phyloP scores from a whole-genome alignment of 2,888 invertebrate species.

The Caenorhabditis auriculariae region DNA sequence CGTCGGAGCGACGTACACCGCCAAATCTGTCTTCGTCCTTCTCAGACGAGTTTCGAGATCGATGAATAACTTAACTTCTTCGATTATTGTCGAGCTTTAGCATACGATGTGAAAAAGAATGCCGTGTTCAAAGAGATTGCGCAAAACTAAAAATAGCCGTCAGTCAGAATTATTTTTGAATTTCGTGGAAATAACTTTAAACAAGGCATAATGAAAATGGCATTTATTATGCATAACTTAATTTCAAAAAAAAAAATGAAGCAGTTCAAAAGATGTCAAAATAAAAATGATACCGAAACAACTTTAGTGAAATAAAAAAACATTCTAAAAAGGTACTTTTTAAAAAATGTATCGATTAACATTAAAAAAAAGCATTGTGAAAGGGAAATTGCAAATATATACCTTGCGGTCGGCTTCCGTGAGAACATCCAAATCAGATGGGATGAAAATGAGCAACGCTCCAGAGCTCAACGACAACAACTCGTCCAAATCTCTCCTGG shows the following conservation, averaged over 20 bases:
- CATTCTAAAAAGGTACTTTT: background rate
- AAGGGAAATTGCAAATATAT: constrained; percentile 2
- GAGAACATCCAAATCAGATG: constrained; percentile 45
- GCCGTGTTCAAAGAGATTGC: background rate
- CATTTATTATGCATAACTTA: too few relatives aligned
- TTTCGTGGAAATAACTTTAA: too few relatives aligned
- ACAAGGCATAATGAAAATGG: too few relatives aligned
- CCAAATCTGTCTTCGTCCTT: constrained; percentile 43
- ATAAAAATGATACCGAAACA: too few relatives aligned
- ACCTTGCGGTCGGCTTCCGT: constrained; percentile 39
- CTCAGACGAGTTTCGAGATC: constrained; percentile 42
- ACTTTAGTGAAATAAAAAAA: too few relatives aligned
- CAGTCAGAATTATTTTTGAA: background rate
- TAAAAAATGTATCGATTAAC: background rate
- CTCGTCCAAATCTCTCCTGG: constrained; percentile 39
- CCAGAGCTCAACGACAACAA: constrained; percentile 46
- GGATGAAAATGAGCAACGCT: constrained; percentile 58
- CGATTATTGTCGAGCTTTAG: too few relatives aligned
- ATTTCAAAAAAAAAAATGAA: too few relatives aligned
- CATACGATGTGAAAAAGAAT: constrained; percentile 31
- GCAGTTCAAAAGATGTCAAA: too few relatives aligned
- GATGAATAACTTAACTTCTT: constrained; percentile 47
- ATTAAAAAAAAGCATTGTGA: background rate
- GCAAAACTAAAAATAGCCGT: background rate
- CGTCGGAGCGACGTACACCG: constrained; percentile 50